A percentile compares a stretch with the other conserved stretches of the same genome.
Conservation (phyloP, 2,113 vertebrate species). For the Neofelis nebulosa region DNA sequence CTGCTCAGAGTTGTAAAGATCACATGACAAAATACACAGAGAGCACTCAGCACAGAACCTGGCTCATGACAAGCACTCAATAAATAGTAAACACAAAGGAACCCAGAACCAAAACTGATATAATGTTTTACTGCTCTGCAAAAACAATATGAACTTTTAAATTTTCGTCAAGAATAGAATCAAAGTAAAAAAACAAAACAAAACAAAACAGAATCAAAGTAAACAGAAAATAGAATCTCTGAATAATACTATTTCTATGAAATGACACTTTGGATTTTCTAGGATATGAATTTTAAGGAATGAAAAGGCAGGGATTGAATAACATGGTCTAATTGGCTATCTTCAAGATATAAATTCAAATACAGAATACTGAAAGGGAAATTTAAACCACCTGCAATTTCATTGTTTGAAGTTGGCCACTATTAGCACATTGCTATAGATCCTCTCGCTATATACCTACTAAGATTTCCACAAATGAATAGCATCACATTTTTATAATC, state of each 20-base stretch:
- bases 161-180: neutral
- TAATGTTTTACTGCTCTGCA: neutral
- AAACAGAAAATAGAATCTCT: neutral
- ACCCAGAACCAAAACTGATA: neutral
- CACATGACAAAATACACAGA: neutral
- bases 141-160: neutral
- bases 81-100: neutral
- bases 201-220: neutral
- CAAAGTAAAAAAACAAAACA: neutral
- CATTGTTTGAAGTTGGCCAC: neutral
- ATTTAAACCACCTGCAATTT: neutral
- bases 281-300: neutral
- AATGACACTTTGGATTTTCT: neutral
- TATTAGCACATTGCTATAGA: neutral
- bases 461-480: neutral
- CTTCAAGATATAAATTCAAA: neutral
- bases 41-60: neutral
- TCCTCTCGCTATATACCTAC: neutral
- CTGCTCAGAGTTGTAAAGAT: neutral
- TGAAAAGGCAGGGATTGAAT: neutral
- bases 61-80: neutral
- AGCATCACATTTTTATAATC: neutral
- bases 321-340: neutral
- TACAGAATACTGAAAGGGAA: neutral
- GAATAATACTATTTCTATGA: slow-evolving; percentile 3